phyloP scores from a whole-genome alignment of 2,888 invertebrate genomes.

The Aphrophora alni region DNA sequence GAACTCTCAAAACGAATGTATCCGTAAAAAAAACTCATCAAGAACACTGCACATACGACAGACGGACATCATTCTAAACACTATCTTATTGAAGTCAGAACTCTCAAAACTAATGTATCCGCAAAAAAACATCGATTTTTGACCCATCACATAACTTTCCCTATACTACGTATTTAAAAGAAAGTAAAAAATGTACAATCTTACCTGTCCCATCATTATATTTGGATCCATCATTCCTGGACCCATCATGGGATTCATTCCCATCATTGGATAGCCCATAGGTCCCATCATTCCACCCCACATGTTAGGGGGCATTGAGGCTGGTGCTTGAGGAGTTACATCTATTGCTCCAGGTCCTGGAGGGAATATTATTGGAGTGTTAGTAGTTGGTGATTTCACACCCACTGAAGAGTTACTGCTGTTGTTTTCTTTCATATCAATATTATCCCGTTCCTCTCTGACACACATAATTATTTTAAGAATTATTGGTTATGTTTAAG shows the following conservation, averaged over 20 bases:
- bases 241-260: constrained; percentile 43
- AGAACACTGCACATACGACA: too few species aligned
- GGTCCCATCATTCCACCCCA: constrained; percentile 48
- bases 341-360: neutral
- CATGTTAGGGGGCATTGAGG: constrained; percentile 11
- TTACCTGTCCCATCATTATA: constrained; percentile 63
- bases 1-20: too few species aligned
- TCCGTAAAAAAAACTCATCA: too few species aligned
- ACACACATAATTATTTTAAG: neutral
- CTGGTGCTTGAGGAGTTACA: neutral
- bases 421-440: constrained; percentile 7
- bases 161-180: too few species aligned
- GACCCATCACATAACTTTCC: too few species aligned
- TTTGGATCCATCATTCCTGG: constrained; percentile 64
- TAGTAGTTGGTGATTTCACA: neutral
- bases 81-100: too few species aligned
- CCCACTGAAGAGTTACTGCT: neutral
- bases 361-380: neutral
- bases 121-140: too few species aligned
- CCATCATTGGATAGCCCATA: constrained; percentile 39
- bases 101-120: too few species aligned
- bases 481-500: neutral
- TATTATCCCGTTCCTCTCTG: neutral
- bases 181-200: constrained; percentile 14
- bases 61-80: too few species aligned